Evolutionary conservation across 1,140 invertebrate genomes (phyloP).

Genomic region (Trichoplusia ni): DNA sequence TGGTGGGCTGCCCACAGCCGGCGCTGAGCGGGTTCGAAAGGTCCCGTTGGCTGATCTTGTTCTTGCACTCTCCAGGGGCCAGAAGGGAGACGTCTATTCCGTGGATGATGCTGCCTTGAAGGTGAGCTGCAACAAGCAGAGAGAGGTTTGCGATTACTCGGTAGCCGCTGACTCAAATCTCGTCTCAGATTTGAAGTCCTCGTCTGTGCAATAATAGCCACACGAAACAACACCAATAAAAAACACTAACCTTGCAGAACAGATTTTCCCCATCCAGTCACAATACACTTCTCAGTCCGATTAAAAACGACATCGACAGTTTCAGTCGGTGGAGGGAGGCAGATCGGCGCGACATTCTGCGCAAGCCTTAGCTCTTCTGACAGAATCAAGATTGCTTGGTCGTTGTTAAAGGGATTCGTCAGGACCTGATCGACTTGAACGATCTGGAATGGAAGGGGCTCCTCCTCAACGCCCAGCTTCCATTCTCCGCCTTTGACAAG

Average conservation of each 20-base stretch:
- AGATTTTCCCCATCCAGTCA: conserved; percentile 91
- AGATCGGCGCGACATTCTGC: conserved; percentile 88
- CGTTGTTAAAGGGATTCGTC: conserved; percentile 86
- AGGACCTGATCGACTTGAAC: conserved; percentile 86
- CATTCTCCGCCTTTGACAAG: conserved; percentile 92
- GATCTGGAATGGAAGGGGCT: conserved; percentile 90
- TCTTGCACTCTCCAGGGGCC: too few species aligned
- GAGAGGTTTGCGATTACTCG: too few species aligned
- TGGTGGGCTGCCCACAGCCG: too few species aligned
- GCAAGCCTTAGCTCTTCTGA: conserved; percentile 84
- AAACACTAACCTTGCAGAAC: conserved; percentile 86
- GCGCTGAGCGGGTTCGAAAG: too few species aligned
- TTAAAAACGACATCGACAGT: conserved; percentile 71
- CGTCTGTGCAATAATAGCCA: too few species aligned
- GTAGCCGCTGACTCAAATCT: too few species aligned
- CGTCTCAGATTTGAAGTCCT: too few species aligned
- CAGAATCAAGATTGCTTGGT: conserved; percentile 88
- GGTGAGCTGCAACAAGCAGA: too few species aligned
- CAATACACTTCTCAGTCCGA: conserved; percentile 85
- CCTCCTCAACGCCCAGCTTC: conserved; percentile 90
- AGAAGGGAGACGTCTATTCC: too few species aligned
- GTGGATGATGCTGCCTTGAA: too few species aligned
- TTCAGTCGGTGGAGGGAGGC: conserved; percentile 82
- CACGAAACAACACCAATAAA: too few species aligned
- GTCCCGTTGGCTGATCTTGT: too few species aligned